phyloP scores from a whole-genome alignment of 2,113 vertebrate genomes.

The Phrynosoma blainvillii region DNA sequence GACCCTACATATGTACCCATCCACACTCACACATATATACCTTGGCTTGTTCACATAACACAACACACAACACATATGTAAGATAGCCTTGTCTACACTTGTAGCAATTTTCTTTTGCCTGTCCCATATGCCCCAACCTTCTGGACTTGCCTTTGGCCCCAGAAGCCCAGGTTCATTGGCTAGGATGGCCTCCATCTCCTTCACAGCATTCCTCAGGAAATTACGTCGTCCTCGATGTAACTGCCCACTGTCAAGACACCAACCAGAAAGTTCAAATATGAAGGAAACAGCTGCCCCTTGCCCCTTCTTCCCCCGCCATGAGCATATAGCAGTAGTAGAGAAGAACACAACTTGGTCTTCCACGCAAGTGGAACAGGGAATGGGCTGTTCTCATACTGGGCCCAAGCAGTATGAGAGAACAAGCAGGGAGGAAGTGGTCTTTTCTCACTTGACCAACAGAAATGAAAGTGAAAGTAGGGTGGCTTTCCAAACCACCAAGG shows the following conservation, averaged over 20 bases:
- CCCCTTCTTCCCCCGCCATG: not conserved
- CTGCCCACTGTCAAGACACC: slow-evolving; percentile 77
- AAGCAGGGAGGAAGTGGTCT: not conserved
- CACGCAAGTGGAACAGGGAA: not conserved
- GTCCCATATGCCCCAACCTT: no score
- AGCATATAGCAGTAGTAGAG: not conserved
- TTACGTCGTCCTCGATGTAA: slow-evolving; percentile 85
- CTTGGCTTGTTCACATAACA: no score
- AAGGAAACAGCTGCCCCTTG: not conserved
- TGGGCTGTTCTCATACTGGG: not conserved
- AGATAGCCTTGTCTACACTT: not conserved
- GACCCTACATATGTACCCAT: not conserved
- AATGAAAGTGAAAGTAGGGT: not conserved
- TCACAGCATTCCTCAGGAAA: slow-evolving; percentile 82
- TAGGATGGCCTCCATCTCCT: slow-evolving; percentile 84
- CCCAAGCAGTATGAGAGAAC: not conserved
- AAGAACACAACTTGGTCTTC: no score
- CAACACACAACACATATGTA: no score
- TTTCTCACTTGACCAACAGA: not conserved
- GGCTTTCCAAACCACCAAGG: not conserved
- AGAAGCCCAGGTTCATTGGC: slow-evolving; percentile 90
- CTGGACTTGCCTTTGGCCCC: slow-evolving; percentile 85
- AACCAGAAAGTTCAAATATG: not conserved
- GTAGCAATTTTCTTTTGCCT: not conserved
- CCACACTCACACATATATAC: not conserved